Conservation (phyloP, 2,797 vertebrate genomes). For the Pogonophryne albipinna region DNA sequence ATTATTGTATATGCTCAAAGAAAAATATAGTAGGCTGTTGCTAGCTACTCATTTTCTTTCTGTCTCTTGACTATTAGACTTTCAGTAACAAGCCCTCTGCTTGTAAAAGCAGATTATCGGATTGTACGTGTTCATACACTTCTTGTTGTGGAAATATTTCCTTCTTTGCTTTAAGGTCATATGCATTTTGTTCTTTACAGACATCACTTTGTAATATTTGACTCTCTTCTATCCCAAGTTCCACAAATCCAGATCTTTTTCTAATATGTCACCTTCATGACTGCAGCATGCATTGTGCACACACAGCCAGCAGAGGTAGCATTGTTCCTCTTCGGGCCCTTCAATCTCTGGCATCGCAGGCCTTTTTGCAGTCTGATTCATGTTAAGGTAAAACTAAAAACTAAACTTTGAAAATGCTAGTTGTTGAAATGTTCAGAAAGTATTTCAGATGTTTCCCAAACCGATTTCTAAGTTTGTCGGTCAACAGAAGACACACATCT, state of each 20-base stretch:
- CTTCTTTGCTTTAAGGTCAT: slow-evolving; percentile 17
- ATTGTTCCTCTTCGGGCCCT: slow-evolving; percentile 46
- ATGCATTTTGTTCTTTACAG: not conserved
- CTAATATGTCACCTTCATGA: not conserved
- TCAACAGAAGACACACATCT: slow-evolving; percentile 29
- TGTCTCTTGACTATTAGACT: slow-evolving; percentile 75
- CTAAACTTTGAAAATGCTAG: not conserved
- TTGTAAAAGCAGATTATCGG: slow-evolving; percentile 54
- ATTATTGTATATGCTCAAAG: slow-evolving; percentile 85
- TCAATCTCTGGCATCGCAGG: not conserved
- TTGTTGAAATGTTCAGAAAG: slow-evolving; percentile 21
- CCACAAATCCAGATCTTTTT: not conserved
- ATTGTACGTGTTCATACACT: slow-evolving; percentile 50
- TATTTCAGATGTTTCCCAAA: not conserved
- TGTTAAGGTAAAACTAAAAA: too few species aligned
- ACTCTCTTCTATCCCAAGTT: slow-evolving; percentile 5
- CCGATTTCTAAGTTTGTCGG: slow-evolving; percentile 39
- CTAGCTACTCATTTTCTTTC: slow-evolving; percentile 80
- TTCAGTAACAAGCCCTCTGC: slow-evolving; percentile 71
- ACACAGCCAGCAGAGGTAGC: slow-evolving; percentile 73
- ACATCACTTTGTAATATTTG: not conserved
- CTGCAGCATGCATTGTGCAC: slow-evolving; percentile 50
- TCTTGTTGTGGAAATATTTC: slow-evolving; percentile 45
- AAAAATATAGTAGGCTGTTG: slow-evolving; percentile 82
- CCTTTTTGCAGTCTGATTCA: too few species aligned